Evolutionary conservation across 2,888 invertebrate genomes (phyloP).

Genomic region (Ennomos fuscantarius): DNA sequence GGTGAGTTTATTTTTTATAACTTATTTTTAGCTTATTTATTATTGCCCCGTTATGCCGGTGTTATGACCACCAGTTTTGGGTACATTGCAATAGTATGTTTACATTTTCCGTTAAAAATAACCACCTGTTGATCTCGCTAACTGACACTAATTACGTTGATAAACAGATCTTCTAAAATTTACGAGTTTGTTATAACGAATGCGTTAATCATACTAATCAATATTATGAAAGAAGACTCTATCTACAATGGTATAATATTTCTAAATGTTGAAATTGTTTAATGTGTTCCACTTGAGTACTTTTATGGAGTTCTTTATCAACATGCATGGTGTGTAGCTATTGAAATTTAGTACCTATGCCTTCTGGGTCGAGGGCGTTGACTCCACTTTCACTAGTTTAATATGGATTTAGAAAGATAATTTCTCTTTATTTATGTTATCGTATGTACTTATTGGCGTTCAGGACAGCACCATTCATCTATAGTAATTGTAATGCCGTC

Average conservation of each 20-base stretch:
- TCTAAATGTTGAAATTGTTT: not conserved
- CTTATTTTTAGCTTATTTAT: not conserved
- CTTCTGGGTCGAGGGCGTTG: conserved; percentile 17
- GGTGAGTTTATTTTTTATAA: conserved; percentile 73
- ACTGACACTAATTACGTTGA: conserved; percentile 10
- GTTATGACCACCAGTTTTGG: not conserved
- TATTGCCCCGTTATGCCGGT: conserved; percentile 1
- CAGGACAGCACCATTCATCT: not conserved
- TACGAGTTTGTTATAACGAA: conserved; percentile 8
- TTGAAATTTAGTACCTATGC: not conserved
- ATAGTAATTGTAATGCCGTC: too few species aligned
- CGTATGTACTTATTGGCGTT: not conserved
- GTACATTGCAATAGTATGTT: conserved; percentile 7
- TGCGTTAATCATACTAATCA: conserved; percentile 9
- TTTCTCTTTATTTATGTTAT: conserved; percentile 22
- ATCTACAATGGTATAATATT: too few species aligned
- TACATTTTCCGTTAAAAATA: conserved; percentile 11
- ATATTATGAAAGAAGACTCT: too few species aligned
- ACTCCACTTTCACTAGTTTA: conserved; percentile 25
- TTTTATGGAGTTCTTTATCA: conserved; percentile 21
- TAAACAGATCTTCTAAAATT: conserved; percentile 3
- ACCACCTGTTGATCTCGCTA: conserved; percentile 19
- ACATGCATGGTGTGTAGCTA: conserved; percentile 15
- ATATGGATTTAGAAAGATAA: conserved; percentile 23
- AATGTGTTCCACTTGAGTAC: conserved; percentile 8